phyloP scores from a whole-genome alignment of 2,797 vertebrate genomes.

The Sebastes oblongus region DNA sequence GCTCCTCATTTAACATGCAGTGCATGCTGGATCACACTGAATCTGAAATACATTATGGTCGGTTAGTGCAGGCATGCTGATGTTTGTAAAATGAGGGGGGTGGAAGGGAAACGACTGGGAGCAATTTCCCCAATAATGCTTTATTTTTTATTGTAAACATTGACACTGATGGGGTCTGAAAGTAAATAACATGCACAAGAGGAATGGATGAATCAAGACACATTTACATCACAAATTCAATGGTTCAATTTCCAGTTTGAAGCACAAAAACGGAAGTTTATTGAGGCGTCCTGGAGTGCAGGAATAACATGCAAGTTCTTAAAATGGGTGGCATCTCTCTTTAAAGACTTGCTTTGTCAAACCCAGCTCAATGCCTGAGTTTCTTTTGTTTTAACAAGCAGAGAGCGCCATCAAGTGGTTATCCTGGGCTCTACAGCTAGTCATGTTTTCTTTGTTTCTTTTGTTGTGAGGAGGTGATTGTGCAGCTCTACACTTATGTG shows the following conservation, averaged over 20 bases:
- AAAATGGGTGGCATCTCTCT: constrained; percentile 3
- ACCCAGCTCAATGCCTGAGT: background rate
- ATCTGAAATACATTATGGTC: background rate
- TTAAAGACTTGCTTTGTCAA: background rate
- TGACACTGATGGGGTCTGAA: background rate
- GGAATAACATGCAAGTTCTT: background rate
- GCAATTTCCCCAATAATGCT: background rate
- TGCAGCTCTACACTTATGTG: background rate
- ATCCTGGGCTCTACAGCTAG: background rate
- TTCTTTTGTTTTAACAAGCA: constrained; percentile 4
- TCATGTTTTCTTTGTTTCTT: background rate
- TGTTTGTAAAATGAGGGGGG: background rate
- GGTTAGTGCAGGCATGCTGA: background rate
- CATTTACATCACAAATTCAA: background rate
- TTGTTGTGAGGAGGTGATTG: background rate
- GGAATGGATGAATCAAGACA: background rate
- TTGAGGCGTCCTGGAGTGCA: background rate
- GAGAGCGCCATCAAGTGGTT: constrained; percentile 48
- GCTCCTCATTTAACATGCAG: constrained; percentile 15
- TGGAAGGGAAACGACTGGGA: background rate
- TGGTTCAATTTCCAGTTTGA: background rate
- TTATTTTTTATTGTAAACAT: constrained; percentile 14
- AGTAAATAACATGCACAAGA: background rate
- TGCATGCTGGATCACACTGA: background rate
- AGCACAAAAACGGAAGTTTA: rapidly evolving